Base-by-base conservation (phyloP, 2,113 vertebrate genomes). In the Rhinopithecus roxellana region DNA sequence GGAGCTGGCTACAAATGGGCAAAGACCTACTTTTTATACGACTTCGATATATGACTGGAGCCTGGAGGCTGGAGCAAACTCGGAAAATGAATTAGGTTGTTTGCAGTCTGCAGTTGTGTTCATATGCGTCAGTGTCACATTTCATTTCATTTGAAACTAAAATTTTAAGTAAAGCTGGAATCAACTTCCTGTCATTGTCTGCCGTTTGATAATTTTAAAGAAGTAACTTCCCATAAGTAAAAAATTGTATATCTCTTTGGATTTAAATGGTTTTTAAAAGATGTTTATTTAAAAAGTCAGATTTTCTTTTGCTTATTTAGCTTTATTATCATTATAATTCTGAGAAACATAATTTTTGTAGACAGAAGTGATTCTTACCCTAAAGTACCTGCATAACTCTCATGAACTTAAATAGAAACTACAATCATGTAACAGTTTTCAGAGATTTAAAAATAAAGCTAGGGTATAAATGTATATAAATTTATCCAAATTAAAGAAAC, bases 1-100 rank as follows among this genome's bases (percentile, higher is more conserved):
- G 99, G 99, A 99, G 99, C 98, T 99, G 99, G 99, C 98, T 99
- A 92, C 99, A 99, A 97, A 99, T 99, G 99, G 99, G 99, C 95
- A 99, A 93, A 85, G 99, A 99, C 98, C 99, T 99, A 81, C 97
- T 99, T 97, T 99, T 99, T 98, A 99, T 99, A 98, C 99, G 99
- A 95, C 98, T 99, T 89, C 99, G 99, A 80, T 99, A 99, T 97
- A 96, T 99, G 98, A 99, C 99, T 27, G 99, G 99, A 98, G 99
- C 99, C 98, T 99, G 99, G 99, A 99, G 96, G 95, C 98, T 99
- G 93, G 98, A 99, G 90, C 97, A 97, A 40, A 98, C 98, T 59
- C 97, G 97, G 23, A 99, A 99, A 98, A 98, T 96, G 93, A 99
- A 99, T 98, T 99, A 99, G 98, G 90, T 98, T 97, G 94, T 97